Evolutionary conservation across 2,113 vertebrate genomes (phyloP).

Genomic region (Erythrolamprus reginae): DNA sequence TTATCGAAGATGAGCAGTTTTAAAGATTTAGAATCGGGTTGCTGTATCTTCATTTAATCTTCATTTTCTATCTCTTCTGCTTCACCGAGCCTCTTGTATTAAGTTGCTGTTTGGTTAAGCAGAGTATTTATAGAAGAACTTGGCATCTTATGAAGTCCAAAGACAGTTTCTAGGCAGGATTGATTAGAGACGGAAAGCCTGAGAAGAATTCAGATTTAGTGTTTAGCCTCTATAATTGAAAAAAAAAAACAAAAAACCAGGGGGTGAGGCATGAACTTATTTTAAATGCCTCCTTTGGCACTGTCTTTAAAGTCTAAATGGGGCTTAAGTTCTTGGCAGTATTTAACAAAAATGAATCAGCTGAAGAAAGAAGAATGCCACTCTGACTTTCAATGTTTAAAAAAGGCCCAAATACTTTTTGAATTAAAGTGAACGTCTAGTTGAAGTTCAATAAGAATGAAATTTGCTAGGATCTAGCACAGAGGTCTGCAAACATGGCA

Average conservation of each 20-base stretch:
- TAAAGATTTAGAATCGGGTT: fast-evolving
- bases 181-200: background rate
- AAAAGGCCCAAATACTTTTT: background rate
- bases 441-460: background rate
- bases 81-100: background rate
- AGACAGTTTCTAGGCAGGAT: background rate
- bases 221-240: background rate
- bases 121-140: background rate
- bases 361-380: background rate
- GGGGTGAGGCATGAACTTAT: background rate
- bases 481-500: too few species aligned
- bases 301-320: background rate
- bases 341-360: background rate
- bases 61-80: background rate
- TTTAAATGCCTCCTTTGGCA: background rate
- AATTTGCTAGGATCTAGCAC: background rate
- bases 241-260: too few species aligned
- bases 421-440: background rate
- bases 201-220: background rate
- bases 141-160: background rate
- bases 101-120: background rate
- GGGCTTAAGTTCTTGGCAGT: background rate
- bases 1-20: background rate
- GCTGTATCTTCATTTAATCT: background rate
- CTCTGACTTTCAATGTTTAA: background rate